A percentile compares a stretch with the other conserved stretches of the same genome.
Conservation (phyloP, 2,888 invertebrate species). For the Meta bourneti region DNA sequence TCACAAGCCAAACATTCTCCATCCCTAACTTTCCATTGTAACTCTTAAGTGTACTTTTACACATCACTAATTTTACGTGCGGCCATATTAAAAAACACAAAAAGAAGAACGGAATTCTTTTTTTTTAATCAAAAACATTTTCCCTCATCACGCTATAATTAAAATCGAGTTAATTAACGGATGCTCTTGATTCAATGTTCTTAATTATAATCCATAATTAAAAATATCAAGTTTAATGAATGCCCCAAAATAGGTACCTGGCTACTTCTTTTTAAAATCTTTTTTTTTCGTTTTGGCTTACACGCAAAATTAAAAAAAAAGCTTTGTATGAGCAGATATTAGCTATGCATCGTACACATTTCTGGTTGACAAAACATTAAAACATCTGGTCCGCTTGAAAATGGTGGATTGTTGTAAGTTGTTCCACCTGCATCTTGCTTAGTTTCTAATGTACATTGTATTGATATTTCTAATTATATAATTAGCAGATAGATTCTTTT, state of each 20-base stretch:
- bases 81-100: background rate
- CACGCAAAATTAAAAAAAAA: background rate
- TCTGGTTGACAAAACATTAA: background rate
- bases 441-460: background rate
- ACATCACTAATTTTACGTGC: background rate
- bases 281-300: background rate
- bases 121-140: background rate
- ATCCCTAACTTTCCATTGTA: background rate
- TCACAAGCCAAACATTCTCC: background rate
- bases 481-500: background rate
- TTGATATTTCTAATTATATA: background rate
- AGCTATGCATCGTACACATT: too few species aligned
- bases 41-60: background rate
- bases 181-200: constrained; percentile 18
- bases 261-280: background rate
- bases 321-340: background rate
- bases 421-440: background rate
- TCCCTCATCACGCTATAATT: constrained; percentile 18
- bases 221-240: constrained; percentile 47
- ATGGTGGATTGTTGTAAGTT: background rate
- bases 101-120: background rate
- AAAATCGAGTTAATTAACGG: constrained; percentile 48
- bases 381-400: background rate
- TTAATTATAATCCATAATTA: constrained; percentile 56
- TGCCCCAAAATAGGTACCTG: constrained; percentile 14